A percentile compares a stretch with the other conserved stretches of the same genome.
These are phyloP conservation scores for Salmo trutta DNA, from an alignment of 2,797 vertebrate species.

Conservation along the genomic window DNA sequence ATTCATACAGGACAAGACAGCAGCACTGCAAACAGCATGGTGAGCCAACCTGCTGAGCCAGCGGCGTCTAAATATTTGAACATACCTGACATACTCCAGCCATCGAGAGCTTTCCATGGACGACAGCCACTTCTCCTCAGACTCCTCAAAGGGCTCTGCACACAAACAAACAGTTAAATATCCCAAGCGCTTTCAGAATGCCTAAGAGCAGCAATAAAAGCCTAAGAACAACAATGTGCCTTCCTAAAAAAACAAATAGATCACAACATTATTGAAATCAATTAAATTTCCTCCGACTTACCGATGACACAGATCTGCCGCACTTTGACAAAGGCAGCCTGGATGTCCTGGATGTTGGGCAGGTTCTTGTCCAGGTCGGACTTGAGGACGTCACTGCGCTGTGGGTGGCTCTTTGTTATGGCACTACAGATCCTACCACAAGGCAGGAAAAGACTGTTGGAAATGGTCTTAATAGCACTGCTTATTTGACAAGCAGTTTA, in stretches of 20 bases:
- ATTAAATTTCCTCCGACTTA: conserved; percentile 54
- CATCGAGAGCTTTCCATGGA: conserved; percentile 90
- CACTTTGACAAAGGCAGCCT: conserved; percentile 85
- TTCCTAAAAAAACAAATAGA: neutral
- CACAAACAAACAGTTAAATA: conserved; percentile 27
- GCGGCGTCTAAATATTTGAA: conserved; percentile 28
- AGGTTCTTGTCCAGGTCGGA: conserved; percentile 88
- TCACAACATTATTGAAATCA: neutral
- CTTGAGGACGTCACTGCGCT: conserved; percentile 84
- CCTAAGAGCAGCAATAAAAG: neutral
- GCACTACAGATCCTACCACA: conserved; percentile 85
- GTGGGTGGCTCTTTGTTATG: conserved; percentile 92
- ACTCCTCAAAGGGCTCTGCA: conserved; percentile 93
- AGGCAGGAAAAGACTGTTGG: neutral
- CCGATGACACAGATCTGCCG: conserved; percentile 93
- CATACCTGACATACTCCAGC: conserved; percentile 92
- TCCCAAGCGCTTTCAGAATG: neutral
- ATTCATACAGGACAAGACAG: neutral
- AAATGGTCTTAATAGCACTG: neutral
- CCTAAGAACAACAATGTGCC: neutral
- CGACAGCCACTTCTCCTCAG: conserved; percentile 93
- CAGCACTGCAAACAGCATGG: neutral
- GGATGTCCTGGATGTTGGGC: conserved; percentile 90
- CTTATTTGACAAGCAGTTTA: neutral
- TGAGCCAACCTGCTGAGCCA: conserved; percentile 5